Evolutionary conservation across 2,797 vertebrate genomes (phyloP).

Genomic region (Sebastes miniatus): DNA sequence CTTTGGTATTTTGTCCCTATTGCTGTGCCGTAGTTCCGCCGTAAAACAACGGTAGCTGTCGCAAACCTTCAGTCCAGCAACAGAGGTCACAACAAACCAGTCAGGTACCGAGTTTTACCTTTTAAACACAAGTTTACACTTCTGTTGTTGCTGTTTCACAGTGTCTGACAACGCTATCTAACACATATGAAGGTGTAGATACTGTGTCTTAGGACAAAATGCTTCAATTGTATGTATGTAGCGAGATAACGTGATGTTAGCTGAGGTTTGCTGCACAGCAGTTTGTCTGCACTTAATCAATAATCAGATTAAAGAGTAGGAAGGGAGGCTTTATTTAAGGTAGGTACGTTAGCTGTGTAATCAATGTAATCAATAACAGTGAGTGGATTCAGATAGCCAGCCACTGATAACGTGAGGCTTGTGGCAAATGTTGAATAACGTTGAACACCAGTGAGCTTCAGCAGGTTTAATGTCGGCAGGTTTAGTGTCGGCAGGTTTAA

Average conservation of each 20-base stretch:
- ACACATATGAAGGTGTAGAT: fast-evolving
- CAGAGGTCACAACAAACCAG: conserved; percentile 76
- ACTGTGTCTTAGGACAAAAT: neutral
- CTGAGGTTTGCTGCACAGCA: too few species aligned
- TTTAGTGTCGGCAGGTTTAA: neutral
- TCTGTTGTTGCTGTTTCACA: fast-evolving
- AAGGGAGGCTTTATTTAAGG: neutral
- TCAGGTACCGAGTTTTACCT: conserved; percentile 45
- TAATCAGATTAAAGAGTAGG: neutral
- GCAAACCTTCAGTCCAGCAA: neutral
- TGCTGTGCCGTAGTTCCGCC: conserved; percentile 30
- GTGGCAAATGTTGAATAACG: neutral
- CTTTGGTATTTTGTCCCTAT: conserved; percentile 2
- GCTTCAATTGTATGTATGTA: neutral
- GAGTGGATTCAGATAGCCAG: neutral
- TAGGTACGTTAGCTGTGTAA: neutral
- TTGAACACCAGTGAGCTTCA: neutral
- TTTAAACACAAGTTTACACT: fast-evolving
- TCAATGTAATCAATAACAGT: neutral
- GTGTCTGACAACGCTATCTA: fast-evolving
- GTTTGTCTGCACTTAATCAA: neutral
- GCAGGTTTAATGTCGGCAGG: neutral
- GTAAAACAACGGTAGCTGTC: conserved; percentile 40
- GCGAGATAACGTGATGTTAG: too few species aligned
- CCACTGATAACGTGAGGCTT: neutral